Evolutionary conservation across 2,888 invertebrate genomes (phyloP).

Genomic region (Theretra japonica): DNA sequence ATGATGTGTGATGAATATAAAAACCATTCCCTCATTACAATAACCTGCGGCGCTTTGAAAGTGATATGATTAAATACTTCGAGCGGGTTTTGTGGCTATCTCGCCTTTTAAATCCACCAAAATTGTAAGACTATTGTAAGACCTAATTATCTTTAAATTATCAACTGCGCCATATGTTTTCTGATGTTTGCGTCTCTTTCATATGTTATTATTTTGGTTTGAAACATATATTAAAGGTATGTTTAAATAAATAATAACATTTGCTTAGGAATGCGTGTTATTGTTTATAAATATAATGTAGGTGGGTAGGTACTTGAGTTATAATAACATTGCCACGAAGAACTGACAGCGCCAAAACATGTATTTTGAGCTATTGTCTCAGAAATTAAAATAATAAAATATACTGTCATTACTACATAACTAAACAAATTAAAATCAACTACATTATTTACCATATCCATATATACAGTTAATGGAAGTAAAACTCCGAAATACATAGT

Average conservation of each 20-base stretch:
- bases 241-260: too few species aligned
- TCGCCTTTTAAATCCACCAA: not conserved
- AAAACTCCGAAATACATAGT: not conserved
- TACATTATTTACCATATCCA: too few species aligned
- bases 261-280: not conserved
- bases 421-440: not conserved
- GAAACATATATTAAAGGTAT: not conserved
- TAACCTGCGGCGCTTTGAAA: not conserved
- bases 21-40: not conserved
- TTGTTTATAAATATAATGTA: constrained; percentile 1
- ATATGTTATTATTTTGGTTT: not conserved
- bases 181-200: not conserved
- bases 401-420: not conserved
- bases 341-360: not conserved
- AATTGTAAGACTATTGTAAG: constrained; percentile 9
- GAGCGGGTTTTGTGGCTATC: not conserved
- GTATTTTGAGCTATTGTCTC: not conserved
- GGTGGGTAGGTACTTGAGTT: not conserved
- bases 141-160: constrained; percentile 17
- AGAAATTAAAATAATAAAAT: not conserved
- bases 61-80: not conserved
- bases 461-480: not conserved
- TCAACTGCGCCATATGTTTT: constrained; percentile 16
- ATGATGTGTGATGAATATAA: not conserved
- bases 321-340: not conserved